phyloP scores from a whole-genome alignment of 2,797 vertebrate species.

The Tokudaia tokunoshimensis region DNA sequence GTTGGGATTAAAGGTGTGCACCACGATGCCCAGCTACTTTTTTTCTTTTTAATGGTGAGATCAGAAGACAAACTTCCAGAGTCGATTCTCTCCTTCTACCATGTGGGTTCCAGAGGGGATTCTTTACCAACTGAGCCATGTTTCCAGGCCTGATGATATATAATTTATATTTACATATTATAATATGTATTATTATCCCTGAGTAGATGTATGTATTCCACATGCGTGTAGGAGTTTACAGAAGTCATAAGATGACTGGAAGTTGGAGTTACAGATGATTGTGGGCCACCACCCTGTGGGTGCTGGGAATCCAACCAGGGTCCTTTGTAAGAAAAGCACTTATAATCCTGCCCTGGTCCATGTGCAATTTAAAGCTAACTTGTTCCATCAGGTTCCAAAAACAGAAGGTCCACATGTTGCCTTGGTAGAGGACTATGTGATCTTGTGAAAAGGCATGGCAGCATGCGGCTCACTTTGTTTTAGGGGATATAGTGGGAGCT shows the following conservation, averaged over 20 bases:
- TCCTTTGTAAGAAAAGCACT: neutral
- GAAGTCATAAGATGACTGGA: neutral
- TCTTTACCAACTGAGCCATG: neutral
- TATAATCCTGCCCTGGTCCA: neutral
- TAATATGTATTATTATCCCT: neutral
- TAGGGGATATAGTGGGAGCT: neutral
- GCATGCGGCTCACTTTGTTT: neutral
- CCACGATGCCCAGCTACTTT: neutral
- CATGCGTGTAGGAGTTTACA: no score
- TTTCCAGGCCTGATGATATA: neutral
- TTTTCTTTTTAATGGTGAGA: neutral
- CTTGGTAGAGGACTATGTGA: neutral
- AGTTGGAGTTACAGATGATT: neutral
- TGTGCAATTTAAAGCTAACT: neutral
- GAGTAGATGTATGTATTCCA: neutral
- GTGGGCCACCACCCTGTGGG: neutral
- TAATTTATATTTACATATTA: neutral
- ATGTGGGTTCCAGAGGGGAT: neutral
- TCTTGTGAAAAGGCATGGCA: neutral
- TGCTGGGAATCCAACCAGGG: neutral
- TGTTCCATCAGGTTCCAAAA: neutral
- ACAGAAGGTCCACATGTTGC: neutral
- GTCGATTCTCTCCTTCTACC: neutral
- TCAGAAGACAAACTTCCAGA: neutral
- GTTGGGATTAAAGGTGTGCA: accelerated